Evolutionary conservation across 2,113 vertebrate species (phyloP), one percentile per base, ranked within the genome.

Genomic region (Glaucidium brasilianum): DNA sequence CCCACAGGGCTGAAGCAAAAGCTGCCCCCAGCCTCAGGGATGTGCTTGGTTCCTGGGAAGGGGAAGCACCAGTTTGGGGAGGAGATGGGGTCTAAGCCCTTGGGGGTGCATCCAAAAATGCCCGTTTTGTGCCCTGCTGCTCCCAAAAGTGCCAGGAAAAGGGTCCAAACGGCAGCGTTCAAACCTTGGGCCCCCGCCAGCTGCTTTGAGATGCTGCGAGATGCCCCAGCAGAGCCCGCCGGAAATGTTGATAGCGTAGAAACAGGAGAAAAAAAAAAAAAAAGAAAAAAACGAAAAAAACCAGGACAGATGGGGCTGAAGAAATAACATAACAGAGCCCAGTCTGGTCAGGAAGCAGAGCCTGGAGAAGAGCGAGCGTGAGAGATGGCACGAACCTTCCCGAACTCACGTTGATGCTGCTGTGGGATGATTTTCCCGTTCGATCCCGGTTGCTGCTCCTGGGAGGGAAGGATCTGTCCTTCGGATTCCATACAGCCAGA

Each of bases 131-230:
- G 7, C 23, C n/a, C 53, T 2, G 3, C 18, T 8, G 32, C 27
- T 23, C 18, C 59, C 1, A 0, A 74, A 35, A 55, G 50, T 2
- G 63, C 0, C 0, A 91, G 77, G 39, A 27, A 34, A 77, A 74
- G 68, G 27, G 26, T 64, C 39, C 2, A 1, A 27, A 6, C 0
- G 0, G 74, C 5, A 2, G 12, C 9, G 4, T 8, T 37, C 39
- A 47, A 55, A 43, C 58, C 59, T 73, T 43, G 85, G 73, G 77
- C 17, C 41, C 80, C 91, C 2, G 0, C 52, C 10, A 4, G 78
- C 60, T 71, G 83, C 91, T 72, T 43, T 0, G 3, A 41, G 43
- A 34, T 0, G 10, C 25, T 0, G 0, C 0, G 1, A 72, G 59
- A 37, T 55, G 91, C 3, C 11, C 50, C 3, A 3, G 68, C 90